A percentile compares a stretch with the other conserved stretches of the same genome.
Evolutionary conservation across 2,797 vertebrate genomes (phyloP).

Genomic region (Karalla daura): DNA sequence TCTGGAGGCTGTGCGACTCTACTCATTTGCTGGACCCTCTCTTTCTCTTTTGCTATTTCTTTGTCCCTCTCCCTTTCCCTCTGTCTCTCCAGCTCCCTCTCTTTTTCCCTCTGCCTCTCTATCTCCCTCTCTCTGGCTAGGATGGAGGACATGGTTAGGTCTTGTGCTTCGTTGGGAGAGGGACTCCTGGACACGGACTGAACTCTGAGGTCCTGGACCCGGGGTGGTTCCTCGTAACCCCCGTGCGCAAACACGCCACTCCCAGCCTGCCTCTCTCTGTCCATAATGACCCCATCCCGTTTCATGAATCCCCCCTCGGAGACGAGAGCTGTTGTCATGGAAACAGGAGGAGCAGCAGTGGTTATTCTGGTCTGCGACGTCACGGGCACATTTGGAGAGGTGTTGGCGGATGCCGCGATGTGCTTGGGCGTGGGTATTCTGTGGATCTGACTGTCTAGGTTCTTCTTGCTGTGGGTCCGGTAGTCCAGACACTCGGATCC

Average conservation of each 20-base stretch:
- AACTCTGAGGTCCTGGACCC: slow-evolving; percentile 78
- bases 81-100: slow-evolving; percentile 62
- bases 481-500: slow-evolving; percentile 83
- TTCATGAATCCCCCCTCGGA: slow-evolving; percentile 70
- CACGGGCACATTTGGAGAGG: slow-evolving; percentile 71
- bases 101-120: slow-evolving; percentile 66
- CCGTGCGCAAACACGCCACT: slow-evolving; percentile 54
- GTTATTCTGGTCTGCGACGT: slow-evolving; percentile 79
- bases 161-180: slow-evolving; percentile 83
- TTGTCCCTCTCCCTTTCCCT: slow-evolving; percentile 63
- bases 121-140: slow-evolving; percentile 79
- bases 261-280: slow-evolving; percentile 71
- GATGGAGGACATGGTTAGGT: slow-evolving; percentile 85
- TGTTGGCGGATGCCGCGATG: slow-evolving; percentile 62
- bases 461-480: slow-evolving; percentile 80
- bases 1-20: slow-evolving; percentile 63
- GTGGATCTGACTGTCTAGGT: slow-evolving; percentile 70
- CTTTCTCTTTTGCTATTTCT: slow-evolving; percentile 64
- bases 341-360: slow-evolving; percentile 76
- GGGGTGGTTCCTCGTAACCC: slow-evolving; percentile 66
- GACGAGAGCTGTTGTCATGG: slow-evolving; percentile 71
- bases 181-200: slow-evolving; percentile 76
- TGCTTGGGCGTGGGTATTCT: slow-evolving; percentile 74
- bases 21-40: slow-evolving; percentile 72
- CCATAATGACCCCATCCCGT: slow-evolving; percentile 78